Evolutionary conservation across 2,113 vertebrate species (phyloP), one percentile per base, ranked within the genome.

Genomic region (Podilymbus podiceps): DNA sequence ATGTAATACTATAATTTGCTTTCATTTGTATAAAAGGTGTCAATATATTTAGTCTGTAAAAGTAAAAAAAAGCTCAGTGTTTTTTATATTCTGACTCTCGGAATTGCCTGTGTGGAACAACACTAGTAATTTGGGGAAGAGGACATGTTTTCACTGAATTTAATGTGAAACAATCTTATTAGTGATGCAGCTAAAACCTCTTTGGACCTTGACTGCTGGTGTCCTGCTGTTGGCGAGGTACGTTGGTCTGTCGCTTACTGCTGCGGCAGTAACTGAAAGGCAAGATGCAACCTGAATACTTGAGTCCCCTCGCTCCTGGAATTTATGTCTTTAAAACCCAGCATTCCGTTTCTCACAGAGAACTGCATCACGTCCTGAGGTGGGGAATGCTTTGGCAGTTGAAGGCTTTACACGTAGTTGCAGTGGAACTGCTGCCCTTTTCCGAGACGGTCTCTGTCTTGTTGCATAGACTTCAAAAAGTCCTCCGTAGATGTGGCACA

Each of bases 1-100:
- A 92, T 97, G 82, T 97, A 97, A 88, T 69, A 90, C 94, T 97
- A 80, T 97, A 86, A 97, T 90, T 97, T 96, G 95, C 96, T 90
- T 97, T 95, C 82, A 96, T 97, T 97, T 97, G 91, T 97, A 97
- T 93, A 97, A 97, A 96, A 97, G 66, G 15, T 97, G 89, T 97
- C 96, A 58, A 93, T 96, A 95, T 55, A 97, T 59, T 97, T 95
- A 96, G 73, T 96, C 40, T 0, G 4, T 95, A 94, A 74, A 89
- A 95, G 59, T 76, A 82, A 95, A 85, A 85, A 85, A 88, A 88
- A 67, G 42, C 72, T 80, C 27, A 23, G 72, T 84, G 90, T 88
- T 47, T 86, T 85, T 92, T 59, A 25, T 96, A 38, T 77, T n/a
- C 33, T 2, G 8, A 55, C 75, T 88, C 27, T 64, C 1, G 5